Percentiles rank a stretch among this genome's conserved stretches.
Conservation (phyloP, 2,797 vertebrate species). For the Pagetopsis macropterus region DNA sequence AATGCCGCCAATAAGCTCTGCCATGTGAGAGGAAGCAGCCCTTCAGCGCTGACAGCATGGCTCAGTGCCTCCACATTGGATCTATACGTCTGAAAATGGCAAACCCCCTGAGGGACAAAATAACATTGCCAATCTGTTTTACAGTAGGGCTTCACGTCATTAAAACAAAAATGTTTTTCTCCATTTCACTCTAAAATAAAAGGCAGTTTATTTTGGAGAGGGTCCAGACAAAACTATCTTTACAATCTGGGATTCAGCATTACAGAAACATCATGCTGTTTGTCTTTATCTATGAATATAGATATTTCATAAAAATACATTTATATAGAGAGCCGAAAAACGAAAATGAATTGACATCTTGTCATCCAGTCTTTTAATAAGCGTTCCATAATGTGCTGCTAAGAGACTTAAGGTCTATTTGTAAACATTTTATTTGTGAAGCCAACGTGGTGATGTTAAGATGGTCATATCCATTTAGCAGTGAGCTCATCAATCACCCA, state of each 20-base stretch:
- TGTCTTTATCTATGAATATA: slow-evolving; percentile 11
- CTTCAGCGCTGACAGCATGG: slow-evolving; percentile 67
- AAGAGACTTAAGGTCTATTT: slow-evolving; percentile 27
- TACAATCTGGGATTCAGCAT: not conserved
- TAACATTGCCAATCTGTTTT: slow-evolving; percentile 66
- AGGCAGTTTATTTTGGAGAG: slow-evolving; percentile 6
- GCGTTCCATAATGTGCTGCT: slow-evolving; percentile 17
- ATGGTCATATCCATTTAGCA: slow-evolving; percentile 48
- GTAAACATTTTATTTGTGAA: slow-evolving; percentile 41
- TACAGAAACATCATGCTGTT: not conserved
- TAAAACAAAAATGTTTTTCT: slow-evolving; percentile 44
- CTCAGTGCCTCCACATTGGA: slow-evolving; percentile 69
- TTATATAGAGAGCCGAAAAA: not conserved
- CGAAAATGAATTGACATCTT: slow-evolving; percentile 10
- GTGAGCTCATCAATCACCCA: slow-evolving; percentile 68
- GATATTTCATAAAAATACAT: not conserved
- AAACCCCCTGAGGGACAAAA: slow-evolving; percentile 65
- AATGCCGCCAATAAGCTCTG: slow-evolving; percentile 80
- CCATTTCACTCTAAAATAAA: slow-evolving; percentile 32
- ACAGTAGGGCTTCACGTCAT: slow-evolving; percentile 57
- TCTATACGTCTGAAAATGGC: slow-evolving; percentile 69
- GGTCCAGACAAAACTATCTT: slow-evolving; percentile 2
- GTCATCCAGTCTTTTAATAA: slow-evolving; percentile 20
- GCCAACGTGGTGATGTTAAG: slow-evolving; percentile 36
- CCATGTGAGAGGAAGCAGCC: slow-evolving; percentile 76